Evolutionary conservation across 2,888 invertebrate genomes (phyloP).

Genomic region (Drosophila anceps): DNA sequence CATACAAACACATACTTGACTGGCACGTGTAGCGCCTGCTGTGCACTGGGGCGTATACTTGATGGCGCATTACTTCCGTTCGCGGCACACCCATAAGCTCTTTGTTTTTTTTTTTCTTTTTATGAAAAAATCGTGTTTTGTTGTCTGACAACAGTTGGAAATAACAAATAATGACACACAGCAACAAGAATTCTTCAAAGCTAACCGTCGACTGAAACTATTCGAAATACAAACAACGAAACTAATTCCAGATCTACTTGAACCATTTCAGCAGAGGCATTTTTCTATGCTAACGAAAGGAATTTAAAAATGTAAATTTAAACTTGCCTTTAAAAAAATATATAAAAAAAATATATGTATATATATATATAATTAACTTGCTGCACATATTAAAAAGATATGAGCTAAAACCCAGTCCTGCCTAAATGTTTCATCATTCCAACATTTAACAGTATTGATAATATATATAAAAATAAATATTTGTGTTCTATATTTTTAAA

Average conservation of each 20-base stretch:
- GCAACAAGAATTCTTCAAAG: not conserved
- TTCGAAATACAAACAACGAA: not conserved
- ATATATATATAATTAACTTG: no score
- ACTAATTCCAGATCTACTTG: not conserved
- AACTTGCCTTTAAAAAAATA: not conserved
- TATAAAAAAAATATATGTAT: not conserved
- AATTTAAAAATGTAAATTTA: not conserved
- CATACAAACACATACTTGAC: constrained; percentile 4
- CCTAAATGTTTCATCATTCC: not conserved
- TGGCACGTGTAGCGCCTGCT: constrained; percentile 58
- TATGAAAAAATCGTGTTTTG: constrained; percentile 13
- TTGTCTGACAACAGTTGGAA: constrained; percentile 11
- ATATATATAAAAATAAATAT: not conserved
- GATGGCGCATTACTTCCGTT: constrained; percentile 52
- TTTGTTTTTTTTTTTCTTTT: constrained; percentile 2
- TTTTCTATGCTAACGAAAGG: not conserved
- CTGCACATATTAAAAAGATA: not conserved
- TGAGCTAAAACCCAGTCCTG: not conserved
- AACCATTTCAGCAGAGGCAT: not conserved
- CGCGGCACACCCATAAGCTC: constrained; percentile 43
- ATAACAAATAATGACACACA: constrained; percentile 15
- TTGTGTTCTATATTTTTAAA: not conserved
- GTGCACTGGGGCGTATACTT: constrained; percentile 55
- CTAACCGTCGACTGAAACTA: not conserved
- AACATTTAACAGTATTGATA: not conserved